A percentile compares a stretch with the other conserved stretches of the same genome.
Evolutionary conservation across 2,888 invertebrate species (phyloP).

Genomic region (Apamea sordens): DNA sequence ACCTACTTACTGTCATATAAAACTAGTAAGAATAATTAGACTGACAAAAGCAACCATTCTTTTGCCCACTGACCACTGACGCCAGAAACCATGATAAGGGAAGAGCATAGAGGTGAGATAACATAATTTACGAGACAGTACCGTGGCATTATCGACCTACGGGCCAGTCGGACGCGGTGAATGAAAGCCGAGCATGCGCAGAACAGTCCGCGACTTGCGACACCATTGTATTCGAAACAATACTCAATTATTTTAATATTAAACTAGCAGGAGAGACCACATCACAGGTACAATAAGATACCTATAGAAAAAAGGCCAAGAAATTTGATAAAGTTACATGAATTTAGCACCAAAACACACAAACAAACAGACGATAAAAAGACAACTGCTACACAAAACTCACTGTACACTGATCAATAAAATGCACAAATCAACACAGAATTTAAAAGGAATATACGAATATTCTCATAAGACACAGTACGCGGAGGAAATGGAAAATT

Average conservation of each 20-base stretch:
- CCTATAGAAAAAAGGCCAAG: not conserved
- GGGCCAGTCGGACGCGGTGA: constrained; percentile 72
- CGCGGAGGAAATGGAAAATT: constrained; percentile 10
- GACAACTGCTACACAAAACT: constrained; percentile 22
- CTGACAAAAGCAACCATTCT: not conserved
- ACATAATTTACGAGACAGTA: constrained; percentile 62
- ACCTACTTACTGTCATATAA: not conserved
- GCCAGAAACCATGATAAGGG: constrained; percentile 28
- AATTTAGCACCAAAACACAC: constrained; percentile 43
- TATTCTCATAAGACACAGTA: constrained; percentile 40
- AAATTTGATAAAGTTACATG: not conserved
- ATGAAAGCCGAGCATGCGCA: constrained; percentile 80
- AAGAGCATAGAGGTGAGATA: constrained; percentile 49
- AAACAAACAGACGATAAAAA: constrained; percentile 45
- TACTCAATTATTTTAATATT: constrained; percentile 38
- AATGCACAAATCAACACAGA: constrained; percentile 19
- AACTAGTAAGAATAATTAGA: not conserved
- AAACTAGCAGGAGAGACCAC: constrained; percentile 2
- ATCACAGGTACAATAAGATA: not conserved
- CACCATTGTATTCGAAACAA: constrained; percentile 62
- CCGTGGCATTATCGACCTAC: constrained; percentile 75
- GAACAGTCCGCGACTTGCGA: constrained; percentile 47
- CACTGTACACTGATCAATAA: constrained; percentile 45
- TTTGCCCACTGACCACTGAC: constrained; percentile 7
- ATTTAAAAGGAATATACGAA: constrained; percentile 34